A percentile compares a stretch with the other conserved stretches of the same genome.
Conservation (phyloP, 1,140 invertebrate species). For the Homarus americanus region DNA sequence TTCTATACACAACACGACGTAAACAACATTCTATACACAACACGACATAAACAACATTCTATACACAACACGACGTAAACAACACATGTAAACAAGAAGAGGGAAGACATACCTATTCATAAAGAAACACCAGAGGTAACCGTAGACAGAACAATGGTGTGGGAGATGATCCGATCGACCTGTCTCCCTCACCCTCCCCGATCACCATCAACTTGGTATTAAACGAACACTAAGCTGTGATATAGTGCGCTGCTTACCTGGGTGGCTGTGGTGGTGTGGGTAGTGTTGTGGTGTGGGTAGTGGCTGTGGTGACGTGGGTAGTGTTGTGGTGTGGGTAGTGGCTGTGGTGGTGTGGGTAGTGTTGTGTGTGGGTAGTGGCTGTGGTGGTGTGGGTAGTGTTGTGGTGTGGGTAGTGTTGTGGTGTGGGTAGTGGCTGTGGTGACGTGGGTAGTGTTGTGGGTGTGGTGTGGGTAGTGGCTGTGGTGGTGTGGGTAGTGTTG, state of each 20-base stretch:
- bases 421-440: not conserved
- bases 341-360: not conserved
- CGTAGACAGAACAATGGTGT: not conserved
- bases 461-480: not conserved
- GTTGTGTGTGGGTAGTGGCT: not conserved
- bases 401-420: not conserved
- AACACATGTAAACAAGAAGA: not conserved
- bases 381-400: not conserved
- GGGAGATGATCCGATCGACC: not conserved
- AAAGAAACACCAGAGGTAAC: constrained; percentile 1
- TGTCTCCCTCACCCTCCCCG: not conserved
- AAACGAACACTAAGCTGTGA: not conserved
- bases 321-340: not conserved
- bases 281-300: not conserved
- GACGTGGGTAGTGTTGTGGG: no score
- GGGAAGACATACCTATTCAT: not conserved
- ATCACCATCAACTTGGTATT: not conserved
- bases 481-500: not conserved
- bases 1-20: no score
- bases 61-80: not conserved
- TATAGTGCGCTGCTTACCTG: constrained; percentile 14
- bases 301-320: not conserved
- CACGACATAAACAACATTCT: not conserved
- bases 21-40: not conserved
- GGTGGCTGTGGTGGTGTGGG: not conserved